phyloP scores from a whole-genome alignment of 2,797 vertebrate species.

The Trichosurus vulpecula region DNA sequence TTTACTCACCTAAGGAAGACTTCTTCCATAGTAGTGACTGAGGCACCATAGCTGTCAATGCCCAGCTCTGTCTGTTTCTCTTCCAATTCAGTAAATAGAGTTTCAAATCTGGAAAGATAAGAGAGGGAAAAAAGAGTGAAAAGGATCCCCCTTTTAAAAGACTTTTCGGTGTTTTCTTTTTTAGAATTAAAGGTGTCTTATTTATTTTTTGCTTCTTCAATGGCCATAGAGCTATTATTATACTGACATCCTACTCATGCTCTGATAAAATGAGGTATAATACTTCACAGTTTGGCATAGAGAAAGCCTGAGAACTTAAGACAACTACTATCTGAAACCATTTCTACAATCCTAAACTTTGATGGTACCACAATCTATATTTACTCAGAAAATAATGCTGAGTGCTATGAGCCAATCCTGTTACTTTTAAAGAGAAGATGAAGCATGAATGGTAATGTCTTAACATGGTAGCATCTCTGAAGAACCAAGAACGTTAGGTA shows the following conservation, averaged over 20 bases:
- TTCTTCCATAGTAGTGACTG: conserved; percentile 97
- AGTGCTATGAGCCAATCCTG: not conserved
- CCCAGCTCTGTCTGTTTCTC: conserved; percentile 91
- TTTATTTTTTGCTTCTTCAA: not conserved
- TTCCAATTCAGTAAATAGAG: conserved; percentile 94
- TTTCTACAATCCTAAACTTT: not conserved
- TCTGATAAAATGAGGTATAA: not conserved
- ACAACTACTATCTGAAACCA: not conserved
- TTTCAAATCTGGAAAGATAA: conserved; percentile 89
- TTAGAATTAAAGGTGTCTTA: not conserved
- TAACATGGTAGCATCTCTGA: not conserved
- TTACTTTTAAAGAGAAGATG: not conserved
- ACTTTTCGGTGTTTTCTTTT: not conserved
- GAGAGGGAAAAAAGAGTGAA: not conserved
- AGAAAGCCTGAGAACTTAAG: not conserved
- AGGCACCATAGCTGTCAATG: conserved; percentile 94
- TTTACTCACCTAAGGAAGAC: conserved; percentile 93
- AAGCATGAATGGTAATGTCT: not conserved
- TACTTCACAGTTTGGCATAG: not conserved
- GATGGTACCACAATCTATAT: not conserved
- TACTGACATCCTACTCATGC: not conserved
- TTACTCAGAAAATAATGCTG: not conserved
- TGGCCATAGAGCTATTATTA: not conserved
- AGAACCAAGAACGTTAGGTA: not conserved
- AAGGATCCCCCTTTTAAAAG: not conserved